Conservation (phyloP, 1,140 invertebrate genomes). For the Hermetia illucens region DNA sequence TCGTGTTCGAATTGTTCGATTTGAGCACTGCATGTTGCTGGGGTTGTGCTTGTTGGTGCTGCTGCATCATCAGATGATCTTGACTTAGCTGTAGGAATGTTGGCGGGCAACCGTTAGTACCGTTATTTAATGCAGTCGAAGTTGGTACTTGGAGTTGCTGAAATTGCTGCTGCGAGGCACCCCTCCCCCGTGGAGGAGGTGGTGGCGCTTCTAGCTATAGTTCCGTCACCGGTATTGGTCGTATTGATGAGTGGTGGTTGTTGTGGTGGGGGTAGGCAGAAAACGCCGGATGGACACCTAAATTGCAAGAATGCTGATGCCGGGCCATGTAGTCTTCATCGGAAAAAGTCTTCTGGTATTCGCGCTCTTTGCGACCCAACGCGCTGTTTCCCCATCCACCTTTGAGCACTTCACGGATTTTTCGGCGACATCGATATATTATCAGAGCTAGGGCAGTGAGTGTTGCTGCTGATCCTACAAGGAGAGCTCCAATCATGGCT, state of each 20-base stretch:
- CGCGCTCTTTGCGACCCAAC: conserved; percentile 64
- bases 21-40: conserved; percentile 6
- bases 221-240: conserved; percentile 76
- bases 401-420: conserved; percentile 62
- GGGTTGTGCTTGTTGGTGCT: conserved; percentile 8
- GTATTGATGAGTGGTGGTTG: conserved; percentile 33
- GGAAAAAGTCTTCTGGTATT: conserved; percentile 76
- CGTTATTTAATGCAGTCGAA: conserved; percentile 14
- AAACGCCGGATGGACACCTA: conserved; percentile 38
- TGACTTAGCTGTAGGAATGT: conserved; percentile 29
- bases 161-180: conserved; percentile 10
- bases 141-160: conserved; percentile 26
- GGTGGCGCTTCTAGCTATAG: conserved; percentile 69
- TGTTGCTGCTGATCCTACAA: conserved; percentile 49
- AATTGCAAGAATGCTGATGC: conserved; percentile 40
- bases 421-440: conserved; percentile 59
- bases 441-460: conserved; percentile 53
- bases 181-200: conserved; percentile 29
- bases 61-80: conserved; percentile 28
- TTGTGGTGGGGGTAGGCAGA: conserved; percentile 33
- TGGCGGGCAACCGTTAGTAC: conserved; percentile 10
- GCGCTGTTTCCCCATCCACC: conserved; percentile 66
- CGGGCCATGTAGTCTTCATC: conserved; percentile 70
- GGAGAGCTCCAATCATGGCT: conserved; percentile 57
- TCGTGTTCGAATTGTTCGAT: conserved; percentile 19